Evolutionary conservation across 2,888 invertebrate species (phyloP).

Genomic region (Athetis lepigone): DNA sequence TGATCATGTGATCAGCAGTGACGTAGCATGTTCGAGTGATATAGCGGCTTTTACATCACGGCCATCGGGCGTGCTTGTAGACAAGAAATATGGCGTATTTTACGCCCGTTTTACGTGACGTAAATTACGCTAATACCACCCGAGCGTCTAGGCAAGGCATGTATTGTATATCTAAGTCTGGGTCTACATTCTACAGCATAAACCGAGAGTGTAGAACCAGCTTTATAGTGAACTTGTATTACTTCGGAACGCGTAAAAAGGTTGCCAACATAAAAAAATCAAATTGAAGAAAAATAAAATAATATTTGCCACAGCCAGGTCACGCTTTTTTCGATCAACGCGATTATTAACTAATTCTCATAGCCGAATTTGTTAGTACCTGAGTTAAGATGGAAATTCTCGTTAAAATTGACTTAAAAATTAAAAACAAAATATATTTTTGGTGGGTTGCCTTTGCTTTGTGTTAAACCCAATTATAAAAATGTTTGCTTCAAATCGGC

Average conservation of each 20-base stretch:
- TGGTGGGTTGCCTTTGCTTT: constrained; percentile 73
- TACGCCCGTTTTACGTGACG: constrained; percentile 26
- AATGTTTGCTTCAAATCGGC: constrained; percentile 58
- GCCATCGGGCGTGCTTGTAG: constrained; percentile 37
- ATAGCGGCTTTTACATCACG: constrained; percentile 13
- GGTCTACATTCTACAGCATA: not conserved
- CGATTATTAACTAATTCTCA: constrained; percentile 62
- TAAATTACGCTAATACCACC: constrained; percentile 7
- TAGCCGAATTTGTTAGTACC: constrained; percentile 67
- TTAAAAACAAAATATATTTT: constrained; percentile 69
- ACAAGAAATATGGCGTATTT: constrained; percentile 57
- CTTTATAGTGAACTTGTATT: constrained; percentile 34
- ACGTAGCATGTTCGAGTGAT: constrained; percentile 39
- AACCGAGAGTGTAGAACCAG: not conserved
- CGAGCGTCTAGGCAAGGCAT: constrained; percentile 17
- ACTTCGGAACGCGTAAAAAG: constrained; percentile 32
- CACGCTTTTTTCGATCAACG: constrained; percentile 58
- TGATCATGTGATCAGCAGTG: constrained; percentile 59
- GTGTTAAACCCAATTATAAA: constrained; percentile 67
- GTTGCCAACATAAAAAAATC: constrained; percentile 45
- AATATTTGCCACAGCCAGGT: constrained; percentile 41
- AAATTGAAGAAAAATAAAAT: constrained; percentile 4
- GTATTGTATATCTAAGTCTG: constrained; percentile 10
- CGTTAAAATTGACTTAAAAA: constrained; percentile 68
- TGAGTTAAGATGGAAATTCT: constrained; percentile 62